These are phyloP conservation scores for Cossypha heuglini DNA, from an alignment of 2,797 vertebrate genomes.

Conservation along the genomic window DNA sequence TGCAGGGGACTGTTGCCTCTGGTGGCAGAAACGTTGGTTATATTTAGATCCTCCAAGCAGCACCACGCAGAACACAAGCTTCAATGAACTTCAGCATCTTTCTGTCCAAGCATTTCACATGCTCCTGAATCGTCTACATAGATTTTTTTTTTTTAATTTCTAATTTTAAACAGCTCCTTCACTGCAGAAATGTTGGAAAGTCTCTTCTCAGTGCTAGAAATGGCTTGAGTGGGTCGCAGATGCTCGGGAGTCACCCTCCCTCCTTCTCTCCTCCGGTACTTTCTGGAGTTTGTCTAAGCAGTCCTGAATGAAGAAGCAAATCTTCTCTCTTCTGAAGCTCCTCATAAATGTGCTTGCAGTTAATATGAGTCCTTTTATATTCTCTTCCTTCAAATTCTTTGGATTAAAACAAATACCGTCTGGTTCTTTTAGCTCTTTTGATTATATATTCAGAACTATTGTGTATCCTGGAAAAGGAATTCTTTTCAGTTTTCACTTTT, in stretches of 20 bases:
- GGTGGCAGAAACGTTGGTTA: slow-evolving; percentile 9
- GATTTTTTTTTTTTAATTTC: background rate
- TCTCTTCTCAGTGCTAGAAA: background rate
- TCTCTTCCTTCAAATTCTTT: slow-evolving; percentile 67
- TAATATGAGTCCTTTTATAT: slow-evolving; percentile 73
- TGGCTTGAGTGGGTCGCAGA: slow-evolving; percentile 23
- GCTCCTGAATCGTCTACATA: background rate
- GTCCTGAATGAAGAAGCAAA: slow-evolving; percentile 39
- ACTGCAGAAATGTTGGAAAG: slow-evolving; percentile 5
- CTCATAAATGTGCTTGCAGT: slow-evolving; percentile 67
- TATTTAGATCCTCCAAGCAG: slow-evolving; percentile 33
- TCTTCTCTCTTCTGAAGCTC: slow-evolving; percentile 31
- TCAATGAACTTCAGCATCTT: slow-evolving; percentile 12
- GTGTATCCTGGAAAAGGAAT: slow-evolving; percentile 70
- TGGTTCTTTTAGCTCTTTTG: slow-evolving; percentile 69
- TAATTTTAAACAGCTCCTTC: slow-evolving; percentile 22
- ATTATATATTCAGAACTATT: slow-evolving; percentile 70
- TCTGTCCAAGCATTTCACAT: slow-evolving; percentile 4
- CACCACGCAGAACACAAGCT: background rate
- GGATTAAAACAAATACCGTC: slow-evolving; percentile 69
- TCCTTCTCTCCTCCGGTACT: background rate
- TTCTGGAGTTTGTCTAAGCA: slow-evolving; percentile 13
- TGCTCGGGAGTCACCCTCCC: background rate
- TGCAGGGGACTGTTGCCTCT: slow-evolving; percentile 32
- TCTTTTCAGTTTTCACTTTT: slow-evolving; percentile 68